Conservation (phyloP, 1,140 invertebrate genomes). For the Thereuonema tuberculata region DNA sequence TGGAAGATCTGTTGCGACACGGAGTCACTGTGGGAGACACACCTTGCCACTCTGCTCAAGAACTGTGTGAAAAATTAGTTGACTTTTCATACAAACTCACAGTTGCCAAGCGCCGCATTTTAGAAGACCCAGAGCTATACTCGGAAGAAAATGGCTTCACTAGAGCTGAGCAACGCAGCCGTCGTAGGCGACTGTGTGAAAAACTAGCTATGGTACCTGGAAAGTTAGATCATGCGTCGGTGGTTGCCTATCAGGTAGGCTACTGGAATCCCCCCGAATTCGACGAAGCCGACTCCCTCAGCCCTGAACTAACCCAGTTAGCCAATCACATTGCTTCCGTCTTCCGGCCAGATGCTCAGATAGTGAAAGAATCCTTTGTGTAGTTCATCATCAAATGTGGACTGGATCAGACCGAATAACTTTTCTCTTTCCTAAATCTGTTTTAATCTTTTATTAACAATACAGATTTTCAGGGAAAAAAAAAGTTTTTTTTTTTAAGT, state of each 20-base stretch:
- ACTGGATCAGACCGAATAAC: no score
- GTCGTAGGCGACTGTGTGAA: conserved; percentile 52
- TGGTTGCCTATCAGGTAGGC: conserved; percentile 63
- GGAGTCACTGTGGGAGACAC: conserved; percentile 45
- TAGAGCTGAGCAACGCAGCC: conserved; percentile 46
- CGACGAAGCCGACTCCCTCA: not conserved
- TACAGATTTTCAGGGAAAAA: no score
- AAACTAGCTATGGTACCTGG: conserved; percentile 64
- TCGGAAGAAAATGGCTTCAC: conserved; percentile 39
- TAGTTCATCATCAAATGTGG: no score
- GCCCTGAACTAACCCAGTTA: not conserved
- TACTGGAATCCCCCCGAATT: not conserved
- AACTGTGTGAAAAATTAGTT: conserved; percentile 56
- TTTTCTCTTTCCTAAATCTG: no score
- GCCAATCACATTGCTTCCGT: not conserved
- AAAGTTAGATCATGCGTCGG: conserved; percentile 83
- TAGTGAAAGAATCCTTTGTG: conserved; percentile 1
- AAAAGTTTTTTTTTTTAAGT: no score
- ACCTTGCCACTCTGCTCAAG: conserved; percentile 38
- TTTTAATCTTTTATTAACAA: no score
- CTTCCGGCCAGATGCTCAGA: not conserved
- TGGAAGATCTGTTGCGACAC: conserved; percentile 62
- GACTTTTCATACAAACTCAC: conserved; percentile 62
- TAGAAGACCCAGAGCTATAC: conserved; percentile 70
- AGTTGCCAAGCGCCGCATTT: conserved; percentile 56